These are phyloP conservation scores for Chaenogobius annularis DNA, from an alignment of 2,113 vertebrate species.

Conservation along the genomic window DNA sequence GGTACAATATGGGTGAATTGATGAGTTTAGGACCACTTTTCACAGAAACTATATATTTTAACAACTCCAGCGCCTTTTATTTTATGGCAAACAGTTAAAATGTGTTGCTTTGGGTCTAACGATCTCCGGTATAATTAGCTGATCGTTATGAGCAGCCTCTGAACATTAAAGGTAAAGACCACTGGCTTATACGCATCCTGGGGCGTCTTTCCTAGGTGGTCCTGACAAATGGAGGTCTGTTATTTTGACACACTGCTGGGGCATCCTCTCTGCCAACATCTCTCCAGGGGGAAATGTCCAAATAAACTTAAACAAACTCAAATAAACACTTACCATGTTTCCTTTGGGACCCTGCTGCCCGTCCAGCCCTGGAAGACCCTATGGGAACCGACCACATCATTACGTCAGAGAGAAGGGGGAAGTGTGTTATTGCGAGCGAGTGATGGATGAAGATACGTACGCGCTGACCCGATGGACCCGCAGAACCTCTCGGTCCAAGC, in stretches of 20 bases:
- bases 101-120: not conserved
- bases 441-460: conserved; percentile 75
- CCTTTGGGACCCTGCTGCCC: conserved; percentile 93
- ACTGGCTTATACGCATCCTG: conserved; percentile 8
- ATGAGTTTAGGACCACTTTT: not conserved
- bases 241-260: conserved; percentile 14
- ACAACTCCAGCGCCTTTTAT: not conserved
- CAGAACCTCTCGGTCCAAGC: conserved; percentile 89
- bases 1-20: not conserved
- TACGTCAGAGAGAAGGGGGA: not conserved
- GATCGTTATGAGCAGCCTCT: conserved; percentile 14
- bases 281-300: not conserved
- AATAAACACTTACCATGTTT: conserved; percentile 86
- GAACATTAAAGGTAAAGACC: conserved; percentile 31
- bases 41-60: not conserved
- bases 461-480: conserved; percentile 88
- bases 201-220: conserved; percentile 20
- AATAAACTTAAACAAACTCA: conserved; percentile 7
- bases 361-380: conserved; percentile 92
- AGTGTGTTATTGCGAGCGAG: not conserved
- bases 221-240: conserved; percentile 1
- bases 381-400: conserved; percentile 14
- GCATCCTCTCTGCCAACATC: not conserved
- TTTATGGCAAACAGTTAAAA: not conserved
- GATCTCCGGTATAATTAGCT: not conserved